A percentile compares a stretch with the other conserved stretches of the same genome.
Evolutionary conservation across 2,888 invertebrate species (phyloP).

Genomic region (Sphaerophoria rueppellii): DNA sequence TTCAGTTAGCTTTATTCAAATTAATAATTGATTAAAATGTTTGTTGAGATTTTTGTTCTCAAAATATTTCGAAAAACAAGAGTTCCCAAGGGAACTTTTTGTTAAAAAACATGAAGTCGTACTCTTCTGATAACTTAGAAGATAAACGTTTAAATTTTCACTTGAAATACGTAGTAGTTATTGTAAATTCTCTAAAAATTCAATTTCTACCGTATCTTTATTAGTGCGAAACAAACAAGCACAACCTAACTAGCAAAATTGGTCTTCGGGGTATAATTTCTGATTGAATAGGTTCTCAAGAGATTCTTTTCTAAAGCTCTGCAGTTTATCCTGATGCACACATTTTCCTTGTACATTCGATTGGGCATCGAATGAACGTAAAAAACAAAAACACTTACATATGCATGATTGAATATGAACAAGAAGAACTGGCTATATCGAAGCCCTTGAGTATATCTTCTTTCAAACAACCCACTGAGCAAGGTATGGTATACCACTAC

Average conservation of each 20-base stretch:
- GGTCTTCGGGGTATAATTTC: not conserved
- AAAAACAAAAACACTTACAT: conserved; percentile 33
- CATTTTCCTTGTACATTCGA: not conserved
- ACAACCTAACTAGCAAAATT: not conserved
- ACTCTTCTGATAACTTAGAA: too few relatives aligned
- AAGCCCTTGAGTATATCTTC: conserved; percentile 4
- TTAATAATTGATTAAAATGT: too few relatives aligned
- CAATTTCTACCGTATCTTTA: too few relatives aligned
- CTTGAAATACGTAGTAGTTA: too few relatives aligned
- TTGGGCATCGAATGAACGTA: not conserved
- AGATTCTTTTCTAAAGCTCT: not conserved
- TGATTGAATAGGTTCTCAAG: conserved; percentile 10
- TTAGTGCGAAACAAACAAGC: not conserved
- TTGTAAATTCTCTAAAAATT: too few relatives aligned
- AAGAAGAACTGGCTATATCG: not conserved
- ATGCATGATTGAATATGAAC: conserved; percentile 46
- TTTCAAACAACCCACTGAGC: conserved; percentile 23
- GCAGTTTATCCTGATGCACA: not conserved
- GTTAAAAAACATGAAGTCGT: too few relatives aligned
- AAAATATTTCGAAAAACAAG: too few relatives aligned
- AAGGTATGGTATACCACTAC: conserved; percentile 6
- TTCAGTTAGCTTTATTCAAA: too few relatives aligned
- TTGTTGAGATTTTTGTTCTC: too few relatives aligned
- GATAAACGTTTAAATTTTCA: too few relatives aligned
- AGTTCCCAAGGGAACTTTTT: too few relatives aligned